Conservation (phyloP, 2,888 invertebrate species). For the Synergus umbraculus region DNA sequence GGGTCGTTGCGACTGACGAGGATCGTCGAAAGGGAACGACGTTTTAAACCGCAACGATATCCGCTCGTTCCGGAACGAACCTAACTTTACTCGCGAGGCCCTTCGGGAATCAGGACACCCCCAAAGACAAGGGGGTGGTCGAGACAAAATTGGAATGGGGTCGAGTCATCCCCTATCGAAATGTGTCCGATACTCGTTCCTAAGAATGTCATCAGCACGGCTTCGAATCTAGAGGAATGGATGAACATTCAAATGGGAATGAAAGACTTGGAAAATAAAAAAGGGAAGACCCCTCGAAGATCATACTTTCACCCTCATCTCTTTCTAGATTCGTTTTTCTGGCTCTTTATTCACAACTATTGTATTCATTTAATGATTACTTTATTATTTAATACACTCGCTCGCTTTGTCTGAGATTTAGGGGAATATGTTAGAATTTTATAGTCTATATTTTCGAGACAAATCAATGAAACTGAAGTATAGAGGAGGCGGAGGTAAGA, state of each 20-base stretch:
- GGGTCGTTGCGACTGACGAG: conserved; percentile 64
- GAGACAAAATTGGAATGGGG: conserved; percentile 55
- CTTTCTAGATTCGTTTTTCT: neutral
- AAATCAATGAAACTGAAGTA: neutral
- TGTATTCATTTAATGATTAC: neutral
- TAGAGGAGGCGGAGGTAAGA: conserved; percentile 56
- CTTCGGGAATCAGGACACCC: conserved; percentile 63
- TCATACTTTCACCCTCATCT: neutral
- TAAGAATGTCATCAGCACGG: conserved; percentile 42
- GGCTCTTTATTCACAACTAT: neutral
- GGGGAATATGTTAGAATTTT: conserved; percentile 5
- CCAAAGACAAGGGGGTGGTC: conserved; percentile 61
- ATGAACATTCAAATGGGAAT: conserved; percentile 36
- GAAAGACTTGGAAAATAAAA: conserved; percentile 11
- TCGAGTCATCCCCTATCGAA: conserved; percentile 40
- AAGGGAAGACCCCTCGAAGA: neutral
- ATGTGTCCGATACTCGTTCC: conserved; percentile 35
- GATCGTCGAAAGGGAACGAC: conserved; percentile 65
- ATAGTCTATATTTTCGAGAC: neutral
- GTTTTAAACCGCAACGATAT: conserved; percentile 77
- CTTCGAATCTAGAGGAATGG: conserved; percentile 27
- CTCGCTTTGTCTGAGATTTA: too few relatives aligned
- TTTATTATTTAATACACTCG: neutral
- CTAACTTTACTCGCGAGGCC: conserved; percentile 55
- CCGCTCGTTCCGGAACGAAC: conserved; percentile 66